These are phyloP conservation scores for Oxygymnocypris stewartii DNA, from an alignment of 2,113 vertebrate genomes.

Conservation along the genomic window DNA sequence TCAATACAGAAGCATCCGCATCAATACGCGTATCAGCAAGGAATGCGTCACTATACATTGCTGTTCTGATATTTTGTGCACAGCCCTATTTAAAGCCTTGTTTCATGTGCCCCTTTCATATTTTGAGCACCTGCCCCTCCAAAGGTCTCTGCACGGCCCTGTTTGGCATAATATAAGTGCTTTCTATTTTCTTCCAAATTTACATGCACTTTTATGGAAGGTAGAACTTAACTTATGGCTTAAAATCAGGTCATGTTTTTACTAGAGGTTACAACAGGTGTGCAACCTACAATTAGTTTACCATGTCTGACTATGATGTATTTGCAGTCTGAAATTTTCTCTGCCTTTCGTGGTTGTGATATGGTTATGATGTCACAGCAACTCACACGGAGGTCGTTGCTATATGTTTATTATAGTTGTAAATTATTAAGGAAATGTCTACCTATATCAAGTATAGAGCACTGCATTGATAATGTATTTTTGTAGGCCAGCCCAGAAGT, in stretches of 20 bases:
- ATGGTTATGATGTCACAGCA: neutral
- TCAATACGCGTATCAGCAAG: no score
- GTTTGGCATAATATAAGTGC: neutral
- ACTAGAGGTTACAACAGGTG: conserved; percentile 40
- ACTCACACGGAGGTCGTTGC: neutral
- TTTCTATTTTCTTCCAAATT: conserved; percentile 5
- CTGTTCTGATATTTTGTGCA: no score
- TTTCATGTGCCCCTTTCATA: no score
- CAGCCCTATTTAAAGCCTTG: no score
- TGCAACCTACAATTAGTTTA: conserved; percentile 31
- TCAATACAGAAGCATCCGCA: no score
- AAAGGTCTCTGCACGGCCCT: no score
- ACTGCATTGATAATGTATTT: neutral
- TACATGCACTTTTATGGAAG: neutral
- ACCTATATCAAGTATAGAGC: neutral
- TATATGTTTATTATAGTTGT: no score
- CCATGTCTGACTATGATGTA: neutral
- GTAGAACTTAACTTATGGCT: conserved; percentile 18
- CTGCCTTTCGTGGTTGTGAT: neutral
- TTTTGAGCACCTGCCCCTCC: no score
- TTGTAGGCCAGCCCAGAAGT: neutral
- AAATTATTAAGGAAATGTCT: neutral
- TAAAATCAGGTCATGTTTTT: neutral
- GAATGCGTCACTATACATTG: no score
- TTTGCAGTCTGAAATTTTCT: neutral